Conservation (phyloP, 2,113 vertebrate genomes). For the Chaetura pelagica region DNA sequence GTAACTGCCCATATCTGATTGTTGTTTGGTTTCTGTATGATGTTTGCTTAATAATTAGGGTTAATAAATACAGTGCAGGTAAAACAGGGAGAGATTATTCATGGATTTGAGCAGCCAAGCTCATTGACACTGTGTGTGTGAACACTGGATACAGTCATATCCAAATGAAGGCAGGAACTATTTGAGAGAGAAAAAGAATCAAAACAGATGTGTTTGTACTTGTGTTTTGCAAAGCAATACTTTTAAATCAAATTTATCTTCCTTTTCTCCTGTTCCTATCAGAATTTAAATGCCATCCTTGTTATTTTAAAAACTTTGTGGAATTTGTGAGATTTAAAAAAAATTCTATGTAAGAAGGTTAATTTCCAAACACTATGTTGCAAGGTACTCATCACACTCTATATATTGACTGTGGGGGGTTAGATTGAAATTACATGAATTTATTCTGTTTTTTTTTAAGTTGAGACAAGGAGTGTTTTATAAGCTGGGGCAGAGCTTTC, state of each 20-base stretch:
- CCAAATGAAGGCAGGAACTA: not conserved
- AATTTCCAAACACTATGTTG: not conserved
- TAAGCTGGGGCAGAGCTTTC: not conserved
- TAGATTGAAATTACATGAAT: not conserved
- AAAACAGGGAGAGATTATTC: not conserved
- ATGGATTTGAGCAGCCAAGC: not conserved
- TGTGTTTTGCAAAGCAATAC: not conserved
- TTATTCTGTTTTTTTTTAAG: not conserved
- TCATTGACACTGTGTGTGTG: not conserved
- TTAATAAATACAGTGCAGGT: not conserved
- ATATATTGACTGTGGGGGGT: not conserved
- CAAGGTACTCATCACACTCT: not conserved
- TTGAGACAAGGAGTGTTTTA: not conserved
- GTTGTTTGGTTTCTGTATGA: not conserved
- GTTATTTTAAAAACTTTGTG: not conserved
- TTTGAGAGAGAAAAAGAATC: constrained; percentile 6
- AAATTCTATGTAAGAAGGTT: not conserved
- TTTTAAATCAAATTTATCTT: not conserved
- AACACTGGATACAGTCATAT: not conserved
- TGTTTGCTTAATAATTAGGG: not conserved
- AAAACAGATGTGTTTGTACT: not conserved
- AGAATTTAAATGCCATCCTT: not conserved
- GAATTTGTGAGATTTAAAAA: not conserved
- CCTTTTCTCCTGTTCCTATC: fast-evolving
- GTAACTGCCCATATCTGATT: not conserved